phyloP scores from a whole-genome alignment of 2,113 vertebrate species.

The Brachypteracias leptosomus region DNA sequence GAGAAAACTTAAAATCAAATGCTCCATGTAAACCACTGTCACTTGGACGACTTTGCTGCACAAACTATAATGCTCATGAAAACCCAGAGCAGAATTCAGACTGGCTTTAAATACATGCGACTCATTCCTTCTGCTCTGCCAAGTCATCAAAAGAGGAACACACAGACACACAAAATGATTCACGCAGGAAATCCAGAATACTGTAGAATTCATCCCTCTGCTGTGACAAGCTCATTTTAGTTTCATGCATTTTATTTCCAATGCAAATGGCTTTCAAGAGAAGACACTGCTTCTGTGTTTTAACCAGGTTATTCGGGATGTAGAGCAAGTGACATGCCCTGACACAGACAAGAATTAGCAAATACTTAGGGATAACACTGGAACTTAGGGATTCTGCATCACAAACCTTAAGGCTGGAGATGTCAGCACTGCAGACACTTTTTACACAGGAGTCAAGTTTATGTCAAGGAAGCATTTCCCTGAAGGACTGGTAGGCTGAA shows the following conservation, averaged over 20 bases:
- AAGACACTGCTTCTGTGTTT: not conserved
- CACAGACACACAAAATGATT: not conserved
- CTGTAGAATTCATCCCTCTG: not conserved
- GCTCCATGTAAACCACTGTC: not conserved
- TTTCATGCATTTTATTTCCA: not conserved
- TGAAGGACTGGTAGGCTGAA: not conserved
- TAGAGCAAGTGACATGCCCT: not conserved
- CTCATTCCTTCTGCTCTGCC: not conserved
- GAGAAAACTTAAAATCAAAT: not conserved
- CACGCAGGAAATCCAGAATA: not conserved
- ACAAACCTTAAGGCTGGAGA: not conserved
- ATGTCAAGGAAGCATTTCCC: not conserved
- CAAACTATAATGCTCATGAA: not conserved
- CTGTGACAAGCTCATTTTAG: not conserved
- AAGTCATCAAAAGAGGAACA: not conserved
- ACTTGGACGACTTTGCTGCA: not conserved
- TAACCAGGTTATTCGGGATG: not conserved
- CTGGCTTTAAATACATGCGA: not conserved
- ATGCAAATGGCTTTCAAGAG: not conserved
- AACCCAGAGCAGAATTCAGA: not conserved
- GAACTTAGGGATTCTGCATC: not conserved
- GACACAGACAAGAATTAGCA: not conserved
- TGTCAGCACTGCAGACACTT: not conserved
- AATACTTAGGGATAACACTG: no score
- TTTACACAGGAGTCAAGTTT: not conserved